Evolutionary conservation across 2,113 vertebrate genomes (phyloP).

Genomic region (Dinomys branickii): DNA sequence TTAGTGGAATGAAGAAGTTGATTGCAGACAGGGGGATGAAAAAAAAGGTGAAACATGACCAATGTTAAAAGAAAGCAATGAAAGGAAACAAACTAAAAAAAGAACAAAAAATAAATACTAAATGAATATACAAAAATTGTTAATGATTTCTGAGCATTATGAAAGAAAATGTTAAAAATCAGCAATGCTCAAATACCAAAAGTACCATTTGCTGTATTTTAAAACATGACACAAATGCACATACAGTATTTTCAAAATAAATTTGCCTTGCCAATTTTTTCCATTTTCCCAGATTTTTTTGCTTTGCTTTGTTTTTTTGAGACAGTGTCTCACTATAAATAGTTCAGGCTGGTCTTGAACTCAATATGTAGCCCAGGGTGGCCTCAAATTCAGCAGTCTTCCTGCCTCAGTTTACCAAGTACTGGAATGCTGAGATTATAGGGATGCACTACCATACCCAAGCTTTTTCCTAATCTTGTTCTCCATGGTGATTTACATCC

Average conservation of each 20-base stretch:
- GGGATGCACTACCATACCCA: neutral
- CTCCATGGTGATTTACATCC: neutral
- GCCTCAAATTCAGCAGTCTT: neutral
- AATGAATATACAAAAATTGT: constrained; percentile 85
- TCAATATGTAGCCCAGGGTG: neutral
- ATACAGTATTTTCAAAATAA: neutral
- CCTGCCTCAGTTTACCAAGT: neutral
- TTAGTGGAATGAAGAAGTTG: constrained; percentile 92
- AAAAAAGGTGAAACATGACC: constrained; percentile 89
- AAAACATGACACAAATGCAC: neutral
- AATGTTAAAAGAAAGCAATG: constrained; percentile 90
- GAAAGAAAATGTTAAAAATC: constrained; percentile 84
- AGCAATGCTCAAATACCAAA: constrained; percentile 69
- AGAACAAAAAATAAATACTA: constrained; percentile 81
- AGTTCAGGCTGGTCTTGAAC: neutral
- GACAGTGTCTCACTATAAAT: neutral
- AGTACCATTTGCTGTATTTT: constrained; percentile 58
- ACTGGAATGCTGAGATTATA: neutral
- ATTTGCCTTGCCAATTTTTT: neutral
- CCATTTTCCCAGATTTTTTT: neutral
- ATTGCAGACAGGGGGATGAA: constrained; percentile 91
- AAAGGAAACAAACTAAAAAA: constrained; percentile 85
- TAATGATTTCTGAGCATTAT: constrained; percentile 86
- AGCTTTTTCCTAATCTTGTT: constrained; percentile 28
- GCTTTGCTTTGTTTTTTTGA: neutral